These are phyloP conservation scores for Vesta saturnalis DNA, from an alignment of 2,888 invertebrate species.

Conservation along the genomic window DNA sequence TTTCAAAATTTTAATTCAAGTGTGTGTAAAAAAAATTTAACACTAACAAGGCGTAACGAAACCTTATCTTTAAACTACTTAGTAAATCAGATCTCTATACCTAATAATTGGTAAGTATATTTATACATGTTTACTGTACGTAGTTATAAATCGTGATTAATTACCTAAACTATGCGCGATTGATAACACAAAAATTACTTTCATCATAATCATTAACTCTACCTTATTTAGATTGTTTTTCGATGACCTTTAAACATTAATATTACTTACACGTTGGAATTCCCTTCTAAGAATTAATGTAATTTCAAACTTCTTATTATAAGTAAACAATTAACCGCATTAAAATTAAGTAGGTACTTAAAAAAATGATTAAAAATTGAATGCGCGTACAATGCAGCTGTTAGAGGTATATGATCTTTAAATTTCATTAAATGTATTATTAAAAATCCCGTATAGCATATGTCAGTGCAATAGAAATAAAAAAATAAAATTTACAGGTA, in stretches of 20 bases:
- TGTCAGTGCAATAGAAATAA: constrained; percentile 25
- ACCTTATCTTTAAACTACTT: no score
- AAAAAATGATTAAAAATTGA: background rate
- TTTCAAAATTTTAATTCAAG: constrained; percentile 11
- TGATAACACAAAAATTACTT: background rate
- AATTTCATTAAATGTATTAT: background rate
- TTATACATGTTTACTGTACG: no score
- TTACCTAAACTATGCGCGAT: background rate
- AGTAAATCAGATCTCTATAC: background rate
- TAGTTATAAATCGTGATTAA: no score
- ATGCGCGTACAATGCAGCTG: constrained; percentile 4
- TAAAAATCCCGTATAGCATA: constrained; percentile 21
- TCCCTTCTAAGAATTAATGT: background rate
- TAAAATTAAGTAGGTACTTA: no score
- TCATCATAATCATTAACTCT: background rate
- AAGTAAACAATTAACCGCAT: background rate
- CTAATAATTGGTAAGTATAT: background rate
- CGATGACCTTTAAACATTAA: background rate
- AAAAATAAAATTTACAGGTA: constrained; percentile 34
- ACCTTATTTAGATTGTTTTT: background rate
- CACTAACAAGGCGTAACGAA: background rate
- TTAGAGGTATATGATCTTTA: constrained; percentile 8
- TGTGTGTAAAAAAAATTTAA: background rate
- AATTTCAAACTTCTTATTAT: background rate
- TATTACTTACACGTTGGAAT: background rate